Percentiles rank a stretch among this genome's conserved stretches.
Evolutionary conservation across 2,888 invertebrate species (phyloP).

Genomic region (Elysia crispata): DNA sequence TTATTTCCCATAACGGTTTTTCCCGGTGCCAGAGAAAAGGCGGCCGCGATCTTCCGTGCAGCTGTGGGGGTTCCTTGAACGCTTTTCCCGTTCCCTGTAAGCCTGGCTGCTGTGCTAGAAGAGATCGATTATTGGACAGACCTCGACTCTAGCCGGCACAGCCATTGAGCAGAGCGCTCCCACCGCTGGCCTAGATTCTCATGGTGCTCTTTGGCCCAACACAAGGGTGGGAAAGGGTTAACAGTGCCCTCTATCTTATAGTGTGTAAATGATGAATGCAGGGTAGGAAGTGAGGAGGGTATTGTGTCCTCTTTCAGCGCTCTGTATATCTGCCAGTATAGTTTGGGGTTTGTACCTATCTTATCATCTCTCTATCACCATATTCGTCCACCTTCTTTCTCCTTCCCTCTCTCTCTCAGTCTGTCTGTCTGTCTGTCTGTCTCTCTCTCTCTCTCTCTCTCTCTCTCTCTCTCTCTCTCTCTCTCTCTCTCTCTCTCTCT

Average conservation of each 20-base stretch:
- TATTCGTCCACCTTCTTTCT: not conserved
- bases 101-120: not conserved
- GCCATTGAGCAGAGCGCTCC: not conserved
- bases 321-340: no score
- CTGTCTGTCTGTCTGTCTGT: not conserved
- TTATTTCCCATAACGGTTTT: no score
- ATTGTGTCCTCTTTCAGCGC: no score
- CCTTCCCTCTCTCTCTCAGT: not conserved
- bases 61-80: not conserved
- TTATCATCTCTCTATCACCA: not conserved
- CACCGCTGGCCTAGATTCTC: not conserved
- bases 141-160: not conserved
- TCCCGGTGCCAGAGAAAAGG: no score
- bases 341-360: no score
- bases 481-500: constrained; percentile 33
- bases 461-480: constrained; percentile 31
- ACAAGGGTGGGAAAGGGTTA: no score
- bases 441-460: constrained; percentile 12
- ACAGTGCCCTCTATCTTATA: no score
- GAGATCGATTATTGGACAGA: constrained; percentile 5
- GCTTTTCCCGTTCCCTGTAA: not conserved
- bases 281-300: no score
- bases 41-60: no score
- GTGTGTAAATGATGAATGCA: no score
- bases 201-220: not conserved